A percentile compares a stretch with the other conserved stretches of the same genome.
Evolutionary conservation across 2,797 vertebrate species (phyloP).

Genomic region (Muscicapa comitata): DNA sequence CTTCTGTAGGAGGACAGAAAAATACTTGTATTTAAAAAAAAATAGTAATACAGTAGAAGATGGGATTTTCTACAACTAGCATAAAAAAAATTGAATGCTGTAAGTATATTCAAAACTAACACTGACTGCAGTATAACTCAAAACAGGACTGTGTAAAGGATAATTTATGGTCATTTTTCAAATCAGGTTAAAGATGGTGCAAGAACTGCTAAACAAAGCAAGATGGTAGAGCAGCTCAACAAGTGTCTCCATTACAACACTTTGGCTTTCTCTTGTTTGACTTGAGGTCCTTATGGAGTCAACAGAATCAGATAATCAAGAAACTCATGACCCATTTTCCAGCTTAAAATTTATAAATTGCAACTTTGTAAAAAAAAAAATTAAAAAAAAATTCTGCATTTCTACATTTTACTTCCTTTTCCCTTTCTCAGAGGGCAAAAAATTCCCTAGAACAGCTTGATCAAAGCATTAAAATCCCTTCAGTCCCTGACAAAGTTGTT

Average conservation of each 20-base stretch:
- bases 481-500: neutral
- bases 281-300: neutral
- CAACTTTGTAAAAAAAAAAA: neutral
- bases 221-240: neutral
- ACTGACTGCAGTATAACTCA: neutral
- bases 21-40: neutral
- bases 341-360: neutral
- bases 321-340: neutral
- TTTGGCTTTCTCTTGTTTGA: neutral
- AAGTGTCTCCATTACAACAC: neutral
- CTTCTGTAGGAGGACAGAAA: neutral
- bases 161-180: neutral
- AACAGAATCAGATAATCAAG: neutral
- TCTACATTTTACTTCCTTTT: neutral
- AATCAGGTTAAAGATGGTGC: neutral
- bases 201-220: neutral
- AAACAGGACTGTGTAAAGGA: neutral
- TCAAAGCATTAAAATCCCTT: neutral
- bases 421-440: neutral
- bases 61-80: neutral
- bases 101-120: neutral
- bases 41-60: neutral
- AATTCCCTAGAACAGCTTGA: neutral
- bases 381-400: neutral
- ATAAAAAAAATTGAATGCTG: neutral